Evolutionary conservation across 2,113 vertebrate genomes (phyloP).

Genomic region (Fregata magnificens): DNA sequence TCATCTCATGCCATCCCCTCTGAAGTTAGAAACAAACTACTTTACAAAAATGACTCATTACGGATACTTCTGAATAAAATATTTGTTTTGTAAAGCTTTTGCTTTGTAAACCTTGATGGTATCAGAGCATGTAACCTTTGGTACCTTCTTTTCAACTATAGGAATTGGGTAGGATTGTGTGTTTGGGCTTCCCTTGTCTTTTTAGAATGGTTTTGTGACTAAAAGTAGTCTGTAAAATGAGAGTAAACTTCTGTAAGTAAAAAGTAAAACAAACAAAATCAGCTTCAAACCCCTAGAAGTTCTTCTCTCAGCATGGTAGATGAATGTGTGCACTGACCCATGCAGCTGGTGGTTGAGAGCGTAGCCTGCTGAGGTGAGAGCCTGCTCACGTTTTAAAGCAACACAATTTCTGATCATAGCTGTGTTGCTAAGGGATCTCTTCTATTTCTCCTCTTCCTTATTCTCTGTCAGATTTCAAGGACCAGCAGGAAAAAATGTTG

Average conservation of each 20-base stretch:
- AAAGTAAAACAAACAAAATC: neutral
- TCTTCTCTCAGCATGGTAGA: neutral
- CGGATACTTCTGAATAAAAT: neutral
- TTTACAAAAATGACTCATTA: neutral
- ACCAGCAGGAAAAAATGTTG: neutral
- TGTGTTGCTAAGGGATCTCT: neutral
- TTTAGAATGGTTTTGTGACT: neutral
- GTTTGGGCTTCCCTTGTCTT: neutral
- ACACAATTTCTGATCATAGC: conserved; percentile 17
- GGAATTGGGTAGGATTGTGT: neutral
- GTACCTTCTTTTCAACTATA: neutral
- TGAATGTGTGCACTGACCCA: neutral
- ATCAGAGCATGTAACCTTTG: neutral
- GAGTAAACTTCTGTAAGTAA: neutral
- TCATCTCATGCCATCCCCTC: neutral
- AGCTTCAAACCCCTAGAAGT: neutral
- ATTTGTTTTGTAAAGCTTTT: neutral
- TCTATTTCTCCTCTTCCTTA: neutral
- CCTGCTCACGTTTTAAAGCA: neutral
- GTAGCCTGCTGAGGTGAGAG: neutral
- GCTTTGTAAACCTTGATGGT: neutral
- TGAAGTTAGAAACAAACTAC: neutral
- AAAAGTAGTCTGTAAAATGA: neutral
- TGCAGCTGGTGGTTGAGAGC: neutral
- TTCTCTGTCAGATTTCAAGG: neutral